Percentiles rank a stretch among this genome's conserved stretches.
Conservation (phyloP, 2,797 vertebrate species). For the Pangasius larnaudii region DNA sequence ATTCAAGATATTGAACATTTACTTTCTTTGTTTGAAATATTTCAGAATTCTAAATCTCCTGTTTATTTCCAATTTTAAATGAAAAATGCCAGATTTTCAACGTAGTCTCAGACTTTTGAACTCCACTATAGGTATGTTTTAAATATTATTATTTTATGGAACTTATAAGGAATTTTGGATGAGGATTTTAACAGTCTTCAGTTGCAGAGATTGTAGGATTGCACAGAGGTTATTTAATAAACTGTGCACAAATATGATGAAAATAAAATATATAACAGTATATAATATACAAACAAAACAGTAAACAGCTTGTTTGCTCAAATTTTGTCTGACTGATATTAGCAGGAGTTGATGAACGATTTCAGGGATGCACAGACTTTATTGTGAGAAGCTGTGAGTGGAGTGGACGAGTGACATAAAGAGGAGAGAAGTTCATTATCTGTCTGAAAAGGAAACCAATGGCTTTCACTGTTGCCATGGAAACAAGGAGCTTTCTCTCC, state of each 20-base stretch:
- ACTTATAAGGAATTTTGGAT: neutral
- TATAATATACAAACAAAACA: neutral
- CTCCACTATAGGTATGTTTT: neutral
- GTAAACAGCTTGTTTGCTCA: constrained; percentile 3
- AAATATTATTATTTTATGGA: neutral
- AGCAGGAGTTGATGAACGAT: constrained; percentile 72
- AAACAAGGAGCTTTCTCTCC: constrained; percentile 77
- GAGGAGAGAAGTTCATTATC: constrained; percentile 87
- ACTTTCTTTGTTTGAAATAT: neutral
- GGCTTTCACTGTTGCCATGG: constrained; percentile 83
- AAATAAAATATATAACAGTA: neutral
- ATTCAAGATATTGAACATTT: neutral
- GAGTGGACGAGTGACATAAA: constrained; percentile 81
- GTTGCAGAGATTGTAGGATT: neutral
- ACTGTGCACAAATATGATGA: neutral
- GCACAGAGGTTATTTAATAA: neutral
- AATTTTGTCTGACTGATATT: constrained; percentile 1
- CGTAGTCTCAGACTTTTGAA: neutral
- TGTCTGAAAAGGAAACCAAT: constrained; percentile 84
- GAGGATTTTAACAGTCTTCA: neutral
- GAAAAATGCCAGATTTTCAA: neutral
- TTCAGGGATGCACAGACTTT: constrained; percentile 80
- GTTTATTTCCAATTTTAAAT: neutral
- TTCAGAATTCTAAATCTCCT: neutral
- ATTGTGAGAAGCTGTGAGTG: constrained; percentile 79